These are phyloP conservation scores for Hydrotaea diabolus DNA, from an alignment of 2,888 invertebrate genomes.

Conservation along the genomic window DNA sequence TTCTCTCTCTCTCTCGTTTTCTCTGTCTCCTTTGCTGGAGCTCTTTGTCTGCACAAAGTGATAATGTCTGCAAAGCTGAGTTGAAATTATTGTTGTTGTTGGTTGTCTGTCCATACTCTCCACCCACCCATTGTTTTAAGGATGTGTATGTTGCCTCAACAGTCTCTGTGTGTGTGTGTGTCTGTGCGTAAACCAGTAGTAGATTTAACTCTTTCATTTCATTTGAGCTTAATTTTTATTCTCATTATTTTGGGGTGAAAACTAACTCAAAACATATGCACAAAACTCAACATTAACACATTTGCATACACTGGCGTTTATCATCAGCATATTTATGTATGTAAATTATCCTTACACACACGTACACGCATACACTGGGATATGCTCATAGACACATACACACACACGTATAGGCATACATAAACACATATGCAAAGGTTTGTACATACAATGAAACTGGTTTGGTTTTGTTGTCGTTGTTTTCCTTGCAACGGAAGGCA, in stretches of 20 bases:
- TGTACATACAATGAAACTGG: slow-evolving; percentile 52
- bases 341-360: slow-evolving; percentile 33
- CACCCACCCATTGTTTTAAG: slow-evolving; percentile 63
- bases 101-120: slow-evolving; percentile 47
- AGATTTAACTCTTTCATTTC: slow-evolving; percentile 65
- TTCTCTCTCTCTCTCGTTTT: neutral
- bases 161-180: neutral
- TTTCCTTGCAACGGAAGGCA: slow-evolving; percentile 61
- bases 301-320: slow-evolving; percentile 42
- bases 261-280: slow-evolving; percentile 67
- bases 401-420: neutral
- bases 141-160: slow-evolving; percentile 2
- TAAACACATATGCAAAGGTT: too few species aligned
- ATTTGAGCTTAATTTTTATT: slow-evolving; percentile 66
- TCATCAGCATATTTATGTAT: neutral
- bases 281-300: slow-evolving; percentile 61
- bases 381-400: neutral
- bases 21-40: neutral
- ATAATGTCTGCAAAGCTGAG: slow-evolving; percentile 52
- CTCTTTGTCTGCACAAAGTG: slow-evolving; percentile 59
- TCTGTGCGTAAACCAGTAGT: slow-evolving; percentile 50
- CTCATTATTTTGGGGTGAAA: slow-evolving; percentile 67
- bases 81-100: slow-evolving; percentile 23
- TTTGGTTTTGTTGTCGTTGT: slow-evolving; percentile 46
- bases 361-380: neutral